phyloP scores from a whole-genome alignment of 2,797 vertebrate genomes.

The Schizothorax lantsangensis region DNA sequence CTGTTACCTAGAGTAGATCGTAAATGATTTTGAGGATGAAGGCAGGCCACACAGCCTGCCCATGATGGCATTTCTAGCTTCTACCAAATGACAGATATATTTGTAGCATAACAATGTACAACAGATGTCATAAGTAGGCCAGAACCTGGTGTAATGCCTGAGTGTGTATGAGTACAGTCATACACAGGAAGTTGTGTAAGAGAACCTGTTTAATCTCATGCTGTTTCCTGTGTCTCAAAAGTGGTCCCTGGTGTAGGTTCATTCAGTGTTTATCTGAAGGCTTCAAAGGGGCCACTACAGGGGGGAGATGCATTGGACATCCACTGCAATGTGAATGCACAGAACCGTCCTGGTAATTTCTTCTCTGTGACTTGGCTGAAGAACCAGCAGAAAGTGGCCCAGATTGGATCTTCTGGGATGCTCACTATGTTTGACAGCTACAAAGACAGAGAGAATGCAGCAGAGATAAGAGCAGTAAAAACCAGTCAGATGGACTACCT shows the following conservation, averaged over 20 bases:
- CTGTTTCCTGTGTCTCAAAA: constrained; percentile 53
- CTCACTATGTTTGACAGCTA: constrained; percentile 69
- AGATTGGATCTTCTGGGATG: constrained; percentile 77
- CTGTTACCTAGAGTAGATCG: neutral
- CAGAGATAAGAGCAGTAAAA: constrained; percentile 76
- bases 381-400: constrained; percentile 66
- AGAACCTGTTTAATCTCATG: neutral
- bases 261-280: constrained; percentile 70
- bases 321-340: constrained; percentile 70
- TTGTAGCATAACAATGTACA: too few relatives aligned
- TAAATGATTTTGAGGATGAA: neutral
- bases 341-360: constrained; percentile 63
- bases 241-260: constrained; percentile 61
- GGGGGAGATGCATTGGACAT: constrained; percentile 79
- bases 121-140: neutral
- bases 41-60: neutral
- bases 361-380: constrained; percentile 81
- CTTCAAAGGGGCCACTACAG: constrained; percentile 56
- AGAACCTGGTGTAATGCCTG: neutral
- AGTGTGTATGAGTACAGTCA: neutral
- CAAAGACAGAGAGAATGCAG: constrained; percentile 64
- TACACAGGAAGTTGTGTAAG: neutral
- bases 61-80: neutral
- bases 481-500: constrained; percentile 69
- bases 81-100: neutral